Evolutionary conservation across 2,797 vertebrate genomes (phyloP).

Genomic region (Pyrocephalus nanus): DNA sequence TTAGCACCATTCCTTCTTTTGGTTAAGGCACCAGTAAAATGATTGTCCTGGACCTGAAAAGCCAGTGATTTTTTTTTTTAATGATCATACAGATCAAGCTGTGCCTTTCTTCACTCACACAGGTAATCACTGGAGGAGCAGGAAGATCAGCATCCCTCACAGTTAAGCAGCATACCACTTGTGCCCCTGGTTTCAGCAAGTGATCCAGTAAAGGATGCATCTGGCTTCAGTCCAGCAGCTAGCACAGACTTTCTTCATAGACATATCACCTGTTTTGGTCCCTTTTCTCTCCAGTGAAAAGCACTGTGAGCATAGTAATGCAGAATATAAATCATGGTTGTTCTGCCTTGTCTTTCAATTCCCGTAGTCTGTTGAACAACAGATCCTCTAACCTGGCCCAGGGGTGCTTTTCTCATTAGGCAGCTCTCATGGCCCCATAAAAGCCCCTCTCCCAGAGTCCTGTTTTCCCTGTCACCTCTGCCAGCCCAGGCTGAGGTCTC

Average conservation of each 20-base stretch:
- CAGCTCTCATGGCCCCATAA: neutral
- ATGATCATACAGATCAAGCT: neutral
- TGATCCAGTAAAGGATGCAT: neutral
- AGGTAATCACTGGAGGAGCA: neutral
- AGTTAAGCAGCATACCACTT: neutral
- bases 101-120: neutral
- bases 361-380: neutral
- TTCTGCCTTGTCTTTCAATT: neutral
- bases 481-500: neutral
- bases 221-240: neutral
- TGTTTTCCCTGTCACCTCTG: neutral
- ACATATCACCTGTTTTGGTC: neutral
- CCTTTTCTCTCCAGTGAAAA: neutral
- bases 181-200: neutral
- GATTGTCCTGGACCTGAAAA: neutral
- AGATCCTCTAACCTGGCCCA: neutral
- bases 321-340: neutral
- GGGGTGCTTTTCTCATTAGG: neutral
- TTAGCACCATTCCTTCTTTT: neutral
- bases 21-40: neutral
- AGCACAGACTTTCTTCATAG: neutral
- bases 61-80: neutral
- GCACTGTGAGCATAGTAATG: neutral
- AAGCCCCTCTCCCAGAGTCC: neutral
- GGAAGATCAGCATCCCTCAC: neutral